Evolutionary conservation across 2,113 vertebrate genomes (phyloP), one percentile per base, ranked within the genome.

Genomic region (Thinocorus orbignyianus): DNA sequence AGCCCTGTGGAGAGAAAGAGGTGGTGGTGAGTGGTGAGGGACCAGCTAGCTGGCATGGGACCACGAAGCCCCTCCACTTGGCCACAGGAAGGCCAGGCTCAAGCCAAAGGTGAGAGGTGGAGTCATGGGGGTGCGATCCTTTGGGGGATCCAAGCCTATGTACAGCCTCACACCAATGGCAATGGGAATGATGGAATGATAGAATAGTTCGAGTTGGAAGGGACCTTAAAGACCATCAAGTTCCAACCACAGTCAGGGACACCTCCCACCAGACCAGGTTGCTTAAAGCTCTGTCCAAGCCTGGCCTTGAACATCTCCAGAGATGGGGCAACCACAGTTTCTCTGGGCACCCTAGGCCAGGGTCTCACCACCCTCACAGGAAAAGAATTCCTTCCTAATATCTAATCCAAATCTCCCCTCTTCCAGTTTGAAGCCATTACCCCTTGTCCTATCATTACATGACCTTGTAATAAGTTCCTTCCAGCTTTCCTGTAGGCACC

Each of bases 1-100:
- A 99, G 98, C 96, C 98, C 99, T 99, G 98, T 6, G 91, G 91
- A 97, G 95, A 90, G 86, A 97, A 94, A 92, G 96, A 98, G 90
- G 70, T 23, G 81, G 24, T 0, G 48, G 79, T 97, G 96, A 97
- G 91, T 28, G 86, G n/a, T 82, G n/a, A 87, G 69, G 91, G 62
- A 70, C 4, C 1, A 31, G 51, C 14, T 41, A 11, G n/a, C 11
- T 0, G 4, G 15, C 44, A 2, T 1, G 0, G 3, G 88, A 66
- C 39, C 2, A 0, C 0, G 7, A n/a, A 14, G 72, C 33, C 48
- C 54, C 68, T 71, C n/a, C 0, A 2, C 48, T 25, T 0, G 1
- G 65, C 33, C 65, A 11, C 0, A 0, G 77, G 25, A 54, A 65
- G 44, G 62, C 62, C 1, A 1, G 42, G 54, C 35, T 72, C 3